Base-by-base conservation (phyloP, 2,888 invertebrate genomes). In the Andrena minutula region DNA sequence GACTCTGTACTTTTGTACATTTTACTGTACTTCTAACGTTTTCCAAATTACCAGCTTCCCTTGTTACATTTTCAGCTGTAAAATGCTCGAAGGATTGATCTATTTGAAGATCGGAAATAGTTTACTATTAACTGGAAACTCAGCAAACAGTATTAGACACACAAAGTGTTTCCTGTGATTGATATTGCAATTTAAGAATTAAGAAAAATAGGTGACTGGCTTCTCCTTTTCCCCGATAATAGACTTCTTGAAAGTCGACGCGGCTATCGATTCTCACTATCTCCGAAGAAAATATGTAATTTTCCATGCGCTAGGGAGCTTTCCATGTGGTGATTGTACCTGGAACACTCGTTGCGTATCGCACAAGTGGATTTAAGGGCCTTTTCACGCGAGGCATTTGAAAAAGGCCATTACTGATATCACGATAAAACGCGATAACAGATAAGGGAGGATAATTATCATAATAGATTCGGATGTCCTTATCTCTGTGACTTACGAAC, bases 371-470 rank as follows among this genome's bases (percentile, higher is more conserved):
- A 35, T 41, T 41, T 41, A n/a, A 35, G 16, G 0, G 28, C 10
- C n/a, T 10, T 51, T 20, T 51, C 26, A 58, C 28, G 26, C 10
- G 26, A 26, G 10, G 0, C 23, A 12, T 5, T 41, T 41, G 16
- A 5, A 41, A 41, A 41, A 41, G 16, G 41, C 41, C 41, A 51
- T 12, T 12, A 10, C 2, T 30, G 63, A 66, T 73, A 73, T 2
- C 35, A 16, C 51, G 74, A 74, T 56, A 63, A 56, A 68, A 35
- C 20, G 1, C 1, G 49, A 56, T 53, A 32, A 20, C 20, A 61
- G 41, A 74, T 53, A 68, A 61, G 26, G 32, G 41, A 61, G 12
- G 2, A 23, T 23, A 41, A 56, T 66, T 73, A 77, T 66, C 60
- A 12, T 2, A 35, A 20, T 35, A 35, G 35, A 51, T 49, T 35